phyloP scores from a whole-genome alignment of 2,888 invertebrate species.

The Sclerodermus sp. region DNA sequence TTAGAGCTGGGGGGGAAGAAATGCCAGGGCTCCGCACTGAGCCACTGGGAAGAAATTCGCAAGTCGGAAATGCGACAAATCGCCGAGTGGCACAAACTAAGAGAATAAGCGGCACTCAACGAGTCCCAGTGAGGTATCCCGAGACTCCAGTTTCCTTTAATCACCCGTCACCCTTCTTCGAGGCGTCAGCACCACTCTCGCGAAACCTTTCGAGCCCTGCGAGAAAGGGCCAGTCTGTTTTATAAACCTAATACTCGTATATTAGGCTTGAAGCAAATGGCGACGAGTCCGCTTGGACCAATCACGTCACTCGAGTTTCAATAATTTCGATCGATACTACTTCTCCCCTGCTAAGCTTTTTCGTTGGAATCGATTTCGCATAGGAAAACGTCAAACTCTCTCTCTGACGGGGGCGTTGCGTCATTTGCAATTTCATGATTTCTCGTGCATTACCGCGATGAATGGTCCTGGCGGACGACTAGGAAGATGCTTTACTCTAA shows the following conservation, averaged over 20 bases:
- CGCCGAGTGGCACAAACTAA: constrained; percentile 98
- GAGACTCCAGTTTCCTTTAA: background rate
- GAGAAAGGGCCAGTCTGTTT: constrained; percentile 35
- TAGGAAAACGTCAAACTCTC: no score
- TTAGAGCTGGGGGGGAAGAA: constrained; percentile 87
- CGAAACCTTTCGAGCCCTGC: constrained; percentile 16
- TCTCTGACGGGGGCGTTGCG: no score
- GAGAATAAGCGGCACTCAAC: constrained; percentile 68
- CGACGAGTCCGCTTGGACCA: constrained; percentile 27
- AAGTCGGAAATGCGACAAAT: constrained; percentile 96
- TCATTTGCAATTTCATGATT: no score
- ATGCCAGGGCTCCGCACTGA: constrained; percentile 78
- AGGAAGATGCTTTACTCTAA: no score
- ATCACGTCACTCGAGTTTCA: constrained; percentile 1
- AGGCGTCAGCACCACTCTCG: background rate
- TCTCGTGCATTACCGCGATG: no score
- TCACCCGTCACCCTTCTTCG: background rate
- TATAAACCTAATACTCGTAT: constrained; percentile 44
- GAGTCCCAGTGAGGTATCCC: background rate
- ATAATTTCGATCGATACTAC: no score
- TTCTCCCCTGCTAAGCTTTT: no score
- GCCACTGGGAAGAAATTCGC: constrained; percentile 98
- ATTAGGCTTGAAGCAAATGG: constrained; percentile 37
- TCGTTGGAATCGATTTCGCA: no score
- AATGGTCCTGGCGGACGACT: no score